Percentiles rank a stretch among this genome's conserved stretches.
phyloP scores from a whole-genome alignment of 2,888 invertebrate species.

The Keiferia lycopersicella region DNA sequence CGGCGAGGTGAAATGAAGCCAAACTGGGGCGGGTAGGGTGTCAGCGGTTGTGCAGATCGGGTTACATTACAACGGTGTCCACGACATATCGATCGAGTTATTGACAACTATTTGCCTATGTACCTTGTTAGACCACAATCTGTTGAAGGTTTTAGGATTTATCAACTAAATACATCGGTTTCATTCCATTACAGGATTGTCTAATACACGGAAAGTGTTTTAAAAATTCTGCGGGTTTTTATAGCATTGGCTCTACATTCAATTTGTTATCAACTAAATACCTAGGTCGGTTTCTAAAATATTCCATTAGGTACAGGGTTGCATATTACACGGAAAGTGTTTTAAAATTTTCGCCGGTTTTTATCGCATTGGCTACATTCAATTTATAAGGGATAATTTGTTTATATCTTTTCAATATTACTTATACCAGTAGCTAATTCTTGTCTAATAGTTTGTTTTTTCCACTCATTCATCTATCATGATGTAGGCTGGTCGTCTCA shows the following conservation, averaged over 20 bases:
- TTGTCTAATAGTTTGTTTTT: neutral
- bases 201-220: neutral
- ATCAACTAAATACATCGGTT: neutral
- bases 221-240: no score
- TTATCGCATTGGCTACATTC: no score
- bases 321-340: no score
- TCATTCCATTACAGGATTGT: no score
- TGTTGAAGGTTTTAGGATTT: neutral
- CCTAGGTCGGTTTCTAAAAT: no score
- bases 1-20: slow-evolving; percentile 60
- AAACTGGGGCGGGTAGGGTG: slow-evolving; percentile 52
- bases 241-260: no score
- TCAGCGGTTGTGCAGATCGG: slow-evolving; percentile 50
- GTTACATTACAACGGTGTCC: slow-evolving; percentile 35
- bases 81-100: slow-evolving; percentile 7
- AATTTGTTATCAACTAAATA: no score
- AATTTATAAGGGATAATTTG: no score
- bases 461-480: slow-evolving; percentile 4
- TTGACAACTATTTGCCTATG: slow-evolving; percentile 4
- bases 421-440: neutral
- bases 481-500: slow-evolving; percentile 31
- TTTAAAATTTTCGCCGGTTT: no score
- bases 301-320: no score
- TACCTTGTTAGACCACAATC: neutral
- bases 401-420: neutral